phyloP scores from a whole-genome alignment of 2,888 invertebrate genomes.

The Stenolophus ochropezus region DNA sequence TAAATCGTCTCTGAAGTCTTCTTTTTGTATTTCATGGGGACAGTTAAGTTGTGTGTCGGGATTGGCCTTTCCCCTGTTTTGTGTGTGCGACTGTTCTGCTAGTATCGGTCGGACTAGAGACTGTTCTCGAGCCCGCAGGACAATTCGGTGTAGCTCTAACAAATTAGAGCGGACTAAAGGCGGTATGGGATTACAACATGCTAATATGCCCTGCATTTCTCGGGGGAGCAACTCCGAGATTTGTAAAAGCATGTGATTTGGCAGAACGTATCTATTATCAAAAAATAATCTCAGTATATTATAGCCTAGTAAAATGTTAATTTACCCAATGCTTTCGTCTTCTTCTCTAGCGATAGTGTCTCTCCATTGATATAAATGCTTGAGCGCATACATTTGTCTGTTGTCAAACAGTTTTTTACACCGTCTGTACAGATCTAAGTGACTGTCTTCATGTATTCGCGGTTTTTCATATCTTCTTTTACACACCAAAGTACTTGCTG shows the following conservation, averaged over 20 bases:
- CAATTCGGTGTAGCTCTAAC: conserved; percentile 79
- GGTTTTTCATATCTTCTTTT: conserved; percentile 86
- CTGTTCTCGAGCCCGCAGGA: conserved; percentile 82
- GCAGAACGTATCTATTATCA: conserved; percentile 93
- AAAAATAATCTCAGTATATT: too few species aligned
- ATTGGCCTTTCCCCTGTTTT: conserved; percentile 71
- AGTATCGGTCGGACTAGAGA: conserved; percentile 78
- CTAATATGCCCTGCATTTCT: conserved; percentile 93
- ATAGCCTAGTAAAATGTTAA: background rate
- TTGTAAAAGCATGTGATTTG: conserved; percentile 96
- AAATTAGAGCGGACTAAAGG: conserved; percentile 78
- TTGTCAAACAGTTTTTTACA: conserved; percentile 89
- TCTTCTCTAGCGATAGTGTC: conserved; percentile 88
- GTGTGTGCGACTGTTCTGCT: conserved; percentile 70
- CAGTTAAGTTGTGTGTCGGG: conserved; percentile 77
- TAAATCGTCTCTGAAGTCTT: conserved; percentile 76
- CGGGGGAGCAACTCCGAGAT: conserved; percentile 91
- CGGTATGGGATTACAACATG: conserved; percentile 95
- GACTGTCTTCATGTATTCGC: conserved; percentile 79
- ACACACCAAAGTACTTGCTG: conserved; percentile 85
- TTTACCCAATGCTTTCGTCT: conserved; percentile 91
- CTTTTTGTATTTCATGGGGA: conserved; percentile 78
- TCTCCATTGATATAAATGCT: conserved; percentile 90
- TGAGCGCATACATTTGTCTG: conserved; percentile 88
- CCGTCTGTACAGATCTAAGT: conserved; percentile 85